Percentiles rank a stretch among this genome's conserved stretches.
These are phyloP conservation scores for Neria commutata DNA, from an alignment of 2,888 invertebrate genomes.

Conservation along the genomic window DNA sequence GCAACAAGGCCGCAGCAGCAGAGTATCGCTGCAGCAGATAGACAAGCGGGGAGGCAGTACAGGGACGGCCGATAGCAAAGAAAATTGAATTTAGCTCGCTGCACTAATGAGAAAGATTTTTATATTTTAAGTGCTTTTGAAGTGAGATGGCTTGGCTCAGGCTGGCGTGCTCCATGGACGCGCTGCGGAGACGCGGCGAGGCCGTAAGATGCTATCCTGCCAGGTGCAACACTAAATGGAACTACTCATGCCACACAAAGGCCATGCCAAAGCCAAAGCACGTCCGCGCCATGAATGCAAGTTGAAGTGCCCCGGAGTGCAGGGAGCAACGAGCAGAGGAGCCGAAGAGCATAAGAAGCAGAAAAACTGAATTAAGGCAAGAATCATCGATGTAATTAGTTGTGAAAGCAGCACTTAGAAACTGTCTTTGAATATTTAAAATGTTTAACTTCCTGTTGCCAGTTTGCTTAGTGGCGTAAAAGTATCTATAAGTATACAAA, in stretches of 20 bases:
- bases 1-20: too few relatives aligned
- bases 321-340: too few relatives aligned
- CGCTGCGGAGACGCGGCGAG: neutral
- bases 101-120: constrained; percentile 27
- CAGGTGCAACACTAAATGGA: neutral
- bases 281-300: neutral
- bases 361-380: neutral
- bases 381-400: constrained; percentile 14
- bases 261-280: neutral
- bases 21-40: too few relatives aligned
- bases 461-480: too few relatives aligned
- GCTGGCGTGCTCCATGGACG: neutral
- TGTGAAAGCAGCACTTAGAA: constrained; percentile 15
- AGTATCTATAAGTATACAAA: too few relatives aligned
- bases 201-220: too few relatives aligned
- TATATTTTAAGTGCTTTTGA: constrained; percentile 17
- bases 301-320: neutral
- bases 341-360: neutral
- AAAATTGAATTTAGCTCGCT: constrained; percentile 28
- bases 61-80: neutral
- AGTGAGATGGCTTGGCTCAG: neutral
- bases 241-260: neutral
- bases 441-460: constrained; percentile 4
- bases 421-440: constrained; percentile 10
- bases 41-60: too few relatives aligned